phyloP scores from a whole-genome alignment of 2,888 invertebrate species.

The Drosophila nigritarsus region DNA sequence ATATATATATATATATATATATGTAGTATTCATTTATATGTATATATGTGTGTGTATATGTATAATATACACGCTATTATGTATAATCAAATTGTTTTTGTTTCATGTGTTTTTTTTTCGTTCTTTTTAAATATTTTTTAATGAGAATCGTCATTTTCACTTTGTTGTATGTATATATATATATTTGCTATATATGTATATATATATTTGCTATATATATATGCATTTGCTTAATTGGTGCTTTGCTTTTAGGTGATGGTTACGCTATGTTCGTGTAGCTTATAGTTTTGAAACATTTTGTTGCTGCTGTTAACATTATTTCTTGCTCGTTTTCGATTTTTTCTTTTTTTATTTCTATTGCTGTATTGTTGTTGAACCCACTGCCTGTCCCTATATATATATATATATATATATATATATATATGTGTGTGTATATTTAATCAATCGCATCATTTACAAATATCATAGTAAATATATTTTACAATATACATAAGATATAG shows the following conservation, averaged over 20 bases:
- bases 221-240: constrained; percentile 52
- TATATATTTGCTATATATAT: not conserved
- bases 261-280: constrained; percentile 50
- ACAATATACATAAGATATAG: constrained; percentile 55
- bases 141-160: constrained; percentile 65
- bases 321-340: constrained; percentile 5
- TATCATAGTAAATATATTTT: constrained; percentile 45
- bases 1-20: constrained; percentile 8
- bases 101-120: constrained; percentile 15
- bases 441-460: constrained; percentile 33
- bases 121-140: constrained; percentile 29
- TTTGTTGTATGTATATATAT: constrained; percentile 5
- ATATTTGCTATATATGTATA: not conserved
- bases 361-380: constrained; percentile 19
- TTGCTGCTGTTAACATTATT: constrained; percentile 59
- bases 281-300: constrained; percentile 63
- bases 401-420: not conserved
- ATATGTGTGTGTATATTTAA: not conserved
- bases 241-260: constrained; percentile 9
- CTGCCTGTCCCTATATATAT: constrained; percentile 9
- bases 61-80: constrained; percentile 9
- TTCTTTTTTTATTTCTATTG: not conserved
- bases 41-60: constrained; percentile 29
- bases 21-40: constrained; percentile 14
- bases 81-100: constrained; percentile 14